Conservation (phyloP, 2,797 vertebrate genomes). For the Leptodactylus fallax region DNA sequence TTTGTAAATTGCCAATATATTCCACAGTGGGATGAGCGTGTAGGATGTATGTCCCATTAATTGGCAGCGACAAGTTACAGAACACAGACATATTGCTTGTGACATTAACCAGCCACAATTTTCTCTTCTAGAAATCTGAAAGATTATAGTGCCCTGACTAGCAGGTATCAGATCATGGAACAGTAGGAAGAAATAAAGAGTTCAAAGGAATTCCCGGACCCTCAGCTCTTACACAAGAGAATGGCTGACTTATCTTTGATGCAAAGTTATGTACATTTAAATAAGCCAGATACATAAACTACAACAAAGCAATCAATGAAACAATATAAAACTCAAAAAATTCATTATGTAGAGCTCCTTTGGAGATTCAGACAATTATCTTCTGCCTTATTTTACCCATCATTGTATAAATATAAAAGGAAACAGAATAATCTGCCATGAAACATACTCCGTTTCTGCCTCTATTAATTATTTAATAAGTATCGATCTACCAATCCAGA, state of each 20-base stretch:
- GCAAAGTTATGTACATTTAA: conserved; percentile 59
- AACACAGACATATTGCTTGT: conserved; percentile 51
- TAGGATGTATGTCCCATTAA: conserved; percentile 32
- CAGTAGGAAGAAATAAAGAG: conserved; percentile 19
- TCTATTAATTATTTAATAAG: not conserved
- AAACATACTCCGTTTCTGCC: not conserved
- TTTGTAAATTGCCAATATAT: conserved; percentile 57
- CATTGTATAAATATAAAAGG: conserved; percentile 28
- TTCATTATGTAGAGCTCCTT: conserved; percentile 53
- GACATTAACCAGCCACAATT: conserved; percentile 53
- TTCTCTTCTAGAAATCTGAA: conserved; percentile 30
- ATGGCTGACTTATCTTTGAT: not conserved
- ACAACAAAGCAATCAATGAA: conserved; percentile 55
- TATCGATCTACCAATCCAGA: not conserved
- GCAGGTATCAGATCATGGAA: conserved; percentile 21
- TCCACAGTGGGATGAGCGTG: conserved; percentile 15
- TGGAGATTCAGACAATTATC: conserved; percentile 36
- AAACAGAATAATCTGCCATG: not conserved
- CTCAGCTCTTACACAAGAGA: conserved; percentile 33
- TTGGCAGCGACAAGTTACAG: conserved; percentile 42
- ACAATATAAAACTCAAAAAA: conserved; percentile 44
- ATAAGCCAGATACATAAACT: conserved; percentile 47
- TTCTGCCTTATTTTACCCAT: conserved; percentile 27
- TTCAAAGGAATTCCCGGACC: conserved; percentile 40
- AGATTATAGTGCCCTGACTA: conserved; percentile 26